Conservation (phyloP, 2,113 vertebrate species). For the Paramormyrops kingsleyae region DNA sequence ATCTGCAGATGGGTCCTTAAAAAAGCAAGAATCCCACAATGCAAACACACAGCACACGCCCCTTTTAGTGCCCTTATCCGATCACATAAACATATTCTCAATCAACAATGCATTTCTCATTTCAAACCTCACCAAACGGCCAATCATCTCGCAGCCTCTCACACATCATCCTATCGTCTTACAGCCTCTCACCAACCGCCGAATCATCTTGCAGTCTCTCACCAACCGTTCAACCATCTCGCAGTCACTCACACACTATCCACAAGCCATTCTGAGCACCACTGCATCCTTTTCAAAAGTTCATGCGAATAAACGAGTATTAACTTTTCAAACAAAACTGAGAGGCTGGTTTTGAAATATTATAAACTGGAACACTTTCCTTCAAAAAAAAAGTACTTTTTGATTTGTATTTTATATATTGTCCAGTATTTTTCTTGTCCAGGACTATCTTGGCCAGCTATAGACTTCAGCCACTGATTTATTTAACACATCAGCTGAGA, state of each 20-base stretch:
- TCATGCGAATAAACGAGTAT: background rate
- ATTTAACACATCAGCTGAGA: background rate
- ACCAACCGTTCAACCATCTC: background rate
- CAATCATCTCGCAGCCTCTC: background rate
- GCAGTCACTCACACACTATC: background rate
- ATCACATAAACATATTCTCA: background rate
- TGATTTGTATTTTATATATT: background rate
- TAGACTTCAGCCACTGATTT: background rate
- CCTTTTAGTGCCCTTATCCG: background rate
- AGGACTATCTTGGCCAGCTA: background rate
- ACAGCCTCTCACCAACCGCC: background rate
- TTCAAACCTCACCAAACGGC: background rate
- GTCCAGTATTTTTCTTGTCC: background rate
- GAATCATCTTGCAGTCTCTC: background rate
- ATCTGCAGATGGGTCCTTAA: background rate
- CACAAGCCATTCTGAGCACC: background rate
- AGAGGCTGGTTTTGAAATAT: background rate
- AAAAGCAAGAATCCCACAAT: background rate
- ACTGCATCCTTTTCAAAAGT: background rate
- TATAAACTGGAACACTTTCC: background rate
- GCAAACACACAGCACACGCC: background rate
- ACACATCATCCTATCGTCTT: background rate
- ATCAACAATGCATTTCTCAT: background rate
- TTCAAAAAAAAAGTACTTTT: background rate
- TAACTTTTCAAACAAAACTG: background rate